Percentiles rank a stretch among this genome's conserved stretches.
These are phyloP conservation scores for Rhinoptilus africanus DNA, from an alignment of 2,113 vertebrate genomes.

Conservation along the genomic window DNA sequence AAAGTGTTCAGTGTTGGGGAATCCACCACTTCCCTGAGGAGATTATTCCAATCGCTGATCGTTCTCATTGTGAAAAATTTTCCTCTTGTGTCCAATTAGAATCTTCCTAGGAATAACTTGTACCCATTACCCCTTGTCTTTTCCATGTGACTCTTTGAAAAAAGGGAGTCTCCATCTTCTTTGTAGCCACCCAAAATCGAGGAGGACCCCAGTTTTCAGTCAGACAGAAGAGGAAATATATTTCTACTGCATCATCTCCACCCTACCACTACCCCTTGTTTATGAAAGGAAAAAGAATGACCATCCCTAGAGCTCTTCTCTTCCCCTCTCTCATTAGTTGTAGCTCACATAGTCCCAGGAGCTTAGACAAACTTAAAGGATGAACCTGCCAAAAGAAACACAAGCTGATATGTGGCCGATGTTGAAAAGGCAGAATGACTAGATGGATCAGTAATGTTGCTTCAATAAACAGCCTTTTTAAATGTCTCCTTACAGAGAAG, in stretches of 20 bases:
- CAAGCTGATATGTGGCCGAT: neutral
- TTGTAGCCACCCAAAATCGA: neutral
- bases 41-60: neutral
- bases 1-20: neutral
- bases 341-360: neutral
- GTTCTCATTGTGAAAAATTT: neutral
- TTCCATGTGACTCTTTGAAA: neutral
- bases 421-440: slow-evolving; percentile 30
- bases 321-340: neutral
- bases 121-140: neutral
- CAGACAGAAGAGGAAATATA: neutral
- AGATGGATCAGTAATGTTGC: neutral
- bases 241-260: neutral
- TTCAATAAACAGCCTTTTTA: slow-evolving; percentile 13
- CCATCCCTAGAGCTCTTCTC: neutral
- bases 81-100: neutral
- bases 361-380: neutral
- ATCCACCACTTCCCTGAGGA: neutral
- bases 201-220: neutral
- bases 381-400: slow-evolving; percentile 49
- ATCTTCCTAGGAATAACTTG: neutral
- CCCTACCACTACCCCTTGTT: neutral
- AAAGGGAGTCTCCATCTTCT: neutral
- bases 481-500: neutral
- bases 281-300: slow-evolving; percentile 1